Base-by-base conservation (phyloP, 2,888 invertebrate genomes). In the Tuta absoluta region DNA sequence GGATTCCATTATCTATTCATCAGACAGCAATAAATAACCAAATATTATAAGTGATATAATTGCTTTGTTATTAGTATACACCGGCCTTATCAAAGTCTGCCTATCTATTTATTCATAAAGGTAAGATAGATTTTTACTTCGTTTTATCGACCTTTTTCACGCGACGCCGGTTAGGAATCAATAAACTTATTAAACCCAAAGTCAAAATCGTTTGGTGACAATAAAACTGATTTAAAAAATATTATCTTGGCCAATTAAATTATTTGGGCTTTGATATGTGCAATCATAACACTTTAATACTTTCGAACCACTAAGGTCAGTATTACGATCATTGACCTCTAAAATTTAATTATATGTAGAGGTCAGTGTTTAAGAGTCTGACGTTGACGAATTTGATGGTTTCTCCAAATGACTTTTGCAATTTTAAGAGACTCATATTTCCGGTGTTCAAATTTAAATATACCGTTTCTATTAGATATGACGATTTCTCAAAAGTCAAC, bases 1-100 rank as follows among this genome's bases (percentile, higher is more conserved):
- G 51, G 51, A 53, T 53, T 23, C 51, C 23, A 14, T 53, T 53
- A 53, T 53, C 51, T 53, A 5, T 14, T 21, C 45, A 23, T 14
- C 24, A 33, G 14, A 23, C 51, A 23, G 23, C 51, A 24, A 53
- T 23, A 53, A 53, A 53, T 23, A 12, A 53, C 21, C 24, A 53
- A 23, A 53, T 33, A 33, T 23, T 23, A 53, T 53, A 14, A 53
- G 23, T 14, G 24, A 23, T 23, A 14, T 49, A 51, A 53, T 53
- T 5, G 23, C 23, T 14, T 23, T 21, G 51, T 53, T 14, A 23
- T 53, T 23, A n/a, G n/a, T n/a, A n/a, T n/a, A 21, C 21, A 23
- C 51, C 11, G 19, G 11, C 51, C 8, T 51, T 51, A 51, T 53
- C 24, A 14, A 53, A 11, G 24, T 8, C 14, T n/a, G n/a, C n/a